Conservation (phyloP, 2,888 invertebrate species). For the Pediacus dermestoides region DNA sequence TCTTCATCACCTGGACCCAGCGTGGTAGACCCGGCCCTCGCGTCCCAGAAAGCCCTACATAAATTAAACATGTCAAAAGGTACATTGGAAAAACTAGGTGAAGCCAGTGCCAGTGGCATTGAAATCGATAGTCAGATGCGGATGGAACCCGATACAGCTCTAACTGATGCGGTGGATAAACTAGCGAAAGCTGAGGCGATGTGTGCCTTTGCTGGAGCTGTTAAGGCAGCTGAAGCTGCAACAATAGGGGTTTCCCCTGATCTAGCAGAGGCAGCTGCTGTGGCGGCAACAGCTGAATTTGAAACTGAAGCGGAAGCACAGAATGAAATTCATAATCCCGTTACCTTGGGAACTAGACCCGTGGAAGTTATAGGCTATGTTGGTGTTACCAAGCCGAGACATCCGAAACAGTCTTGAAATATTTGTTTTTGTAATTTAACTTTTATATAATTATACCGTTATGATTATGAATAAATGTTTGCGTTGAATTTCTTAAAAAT, state of each 20-base stretch:
- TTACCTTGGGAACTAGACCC: slow-evolving; percentile 45
- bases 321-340: slow-evolving; percentile 38
- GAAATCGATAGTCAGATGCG: slow-evolving; percentile 38
- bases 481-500: too few species aligned
- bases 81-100: slow-evolving; percentile 10
- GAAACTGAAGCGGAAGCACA: slow-evolving; percentile 38
- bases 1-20: neutral
- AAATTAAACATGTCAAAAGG: slow-evolving; percentile 12
- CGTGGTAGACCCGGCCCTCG: slow-evolving; percentile 15
- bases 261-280: slow-evolving; percentile 50
- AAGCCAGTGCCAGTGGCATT: slow-evolving; percentile 40
- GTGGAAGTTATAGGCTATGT: slow-evolving; percentile 52
- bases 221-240: slow-evolving; percentile 49
- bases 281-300: slow-evolving; percentile 45
- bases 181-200: slow-evolving; percentile 50
- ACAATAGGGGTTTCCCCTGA: slow-evolving; percentile 49
- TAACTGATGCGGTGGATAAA: slow-evolving; percentile 48
- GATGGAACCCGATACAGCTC: slow-evolving; percentile 42
- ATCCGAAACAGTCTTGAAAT: slow-evolving; percentile 27
- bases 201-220: slow-evolving; percentile 48
- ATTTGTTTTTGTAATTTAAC: too few species aligned
- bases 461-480: too few species aligned
- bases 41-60: slow-evolving; percentile 11
- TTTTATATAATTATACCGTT: too few species aligned
- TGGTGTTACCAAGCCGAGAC: slow-evolving; percentile 47